Base-by-base conservation (phyloP, 2,113 vertebrate species). In the Ictalurus furcatus region DNA sequence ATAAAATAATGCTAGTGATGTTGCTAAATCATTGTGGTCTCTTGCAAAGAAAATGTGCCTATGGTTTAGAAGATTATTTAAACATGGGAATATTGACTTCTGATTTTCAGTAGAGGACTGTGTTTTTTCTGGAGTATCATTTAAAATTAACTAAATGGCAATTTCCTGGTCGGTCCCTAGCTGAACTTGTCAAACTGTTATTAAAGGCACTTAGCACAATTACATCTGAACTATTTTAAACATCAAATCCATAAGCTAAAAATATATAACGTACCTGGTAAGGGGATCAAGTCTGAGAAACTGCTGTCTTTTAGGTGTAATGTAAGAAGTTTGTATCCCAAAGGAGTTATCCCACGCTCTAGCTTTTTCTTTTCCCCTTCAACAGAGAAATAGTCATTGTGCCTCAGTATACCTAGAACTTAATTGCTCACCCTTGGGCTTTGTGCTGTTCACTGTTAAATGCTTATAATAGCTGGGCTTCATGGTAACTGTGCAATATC, bases 151-250 rank as follows among this genome's bases (percentile, higher is more conserved):
- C 25, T 85, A 69, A 71, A 86, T 78, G 23, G 16, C 11, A 73
- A 83, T n/a, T 61, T 83, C 52, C 88, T 85, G 61, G 37, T 65
- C 28, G n/a, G 28, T 80, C 40, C 25, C 69, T 34, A 16, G 40
- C 19, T 90, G 67, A 86, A 88, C 74, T 88, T 88, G 37, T 30
- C 73, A 87, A 90, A 82, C 89, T 88, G n/a, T 67, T 74, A 84
- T 92, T 90, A 69, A 89, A 84, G 82, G 76, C 79, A 88, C 80
- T 89, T 88, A 91, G 78, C 69, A 76, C 61, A 88, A 88, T 87
- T 84, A 44, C 52, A 69, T 16, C 80, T 85, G 69, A 91, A 73
- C 52, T 73, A 37, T 85, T 87, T 37, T 19, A 78, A 69, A 61
- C 23, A 52, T 79, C 44, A 85, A 71, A 84, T 59, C 4, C 56